phyloP scores from a whole-genome alignment of 2,888 invertebrate species.

The Dichetophora obliterata region DNA sequence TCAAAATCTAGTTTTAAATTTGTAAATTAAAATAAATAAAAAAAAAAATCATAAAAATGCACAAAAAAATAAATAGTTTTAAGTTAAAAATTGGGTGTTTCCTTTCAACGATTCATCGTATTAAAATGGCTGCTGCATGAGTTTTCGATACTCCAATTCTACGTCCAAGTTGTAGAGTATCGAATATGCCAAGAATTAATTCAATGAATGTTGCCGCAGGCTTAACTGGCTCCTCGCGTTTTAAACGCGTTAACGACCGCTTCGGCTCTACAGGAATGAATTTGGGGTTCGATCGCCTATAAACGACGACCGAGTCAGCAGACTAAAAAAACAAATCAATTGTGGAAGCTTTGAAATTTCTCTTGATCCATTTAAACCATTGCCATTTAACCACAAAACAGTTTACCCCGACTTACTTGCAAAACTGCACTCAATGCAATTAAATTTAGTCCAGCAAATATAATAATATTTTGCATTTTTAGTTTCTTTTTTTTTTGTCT shows the following conservation, averaged over 20 bases:
- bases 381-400: neutral
- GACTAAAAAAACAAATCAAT: neutral
- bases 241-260: too few relatives aligned
- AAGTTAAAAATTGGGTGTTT: neutral
- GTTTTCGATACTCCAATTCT: neutral
- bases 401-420: conserved; percentile 18
- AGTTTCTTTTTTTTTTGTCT: neutral
- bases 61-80: conserved; percentile 29
- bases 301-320: neutral
- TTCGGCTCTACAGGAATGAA: neutral
- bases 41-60: conserved; percentile 1
- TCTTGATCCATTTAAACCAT: too few relatives aligned
- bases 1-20: conserved; percentile 19
- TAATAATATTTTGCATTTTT: conserved; percentile 40
- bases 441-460: conserved; percentile 39
- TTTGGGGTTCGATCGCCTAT: neutral
- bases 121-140: neutral
- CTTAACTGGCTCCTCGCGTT: neutral
- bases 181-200: conserved; percentile 52
- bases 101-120: neutral
- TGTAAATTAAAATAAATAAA: conserved; percentile 21
- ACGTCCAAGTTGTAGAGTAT: conserved; percentile 45
- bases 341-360: neutral
- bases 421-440: conserved; percentile 42
- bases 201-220: conserved; percentile 46